A percentile compares a stretch with the other conserved stretches of the same genome.
Conservation (phyloP, 1,140 invertebrate genomes). For the Aethina tumida region DNA sequence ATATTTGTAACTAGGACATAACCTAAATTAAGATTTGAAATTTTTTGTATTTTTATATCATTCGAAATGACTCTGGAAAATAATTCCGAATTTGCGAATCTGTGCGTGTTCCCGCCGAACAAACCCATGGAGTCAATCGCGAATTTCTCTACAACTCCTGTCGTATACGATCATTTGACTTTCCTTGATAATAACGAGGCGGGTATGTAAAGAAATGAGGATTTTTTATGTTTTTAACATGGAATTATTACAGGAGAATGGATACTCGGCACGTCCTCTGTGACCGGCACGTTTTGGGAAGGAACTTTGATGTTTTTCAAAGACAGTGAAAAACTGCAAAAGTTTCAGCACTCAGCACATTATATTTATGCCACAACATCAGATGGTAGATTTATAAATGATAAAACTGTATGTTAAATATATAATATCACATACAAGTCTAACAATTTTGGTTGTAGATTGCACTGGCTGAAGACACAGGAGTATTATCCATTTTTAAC, state of each 20-base stretch:
- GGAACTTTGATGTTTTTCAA: constrained; percentile 20
- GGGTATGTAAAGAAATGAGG: constrained; percentile 8
- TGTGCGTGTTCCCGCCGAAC: constrained; percentile 24
- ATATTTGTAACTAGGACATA: background rate
- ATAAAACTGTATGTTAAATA: constrained; percentile 19
- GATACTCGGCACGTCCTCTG: constrained; percentile 20
- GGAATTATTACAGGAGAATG: constrained; percentile 20
- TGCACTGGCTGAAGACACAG: constrained; percentile 24
- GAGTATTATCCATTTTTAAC: constrained; percentile 16
- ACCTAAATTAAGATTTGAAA: background rate
- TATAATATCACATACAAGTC: no score
- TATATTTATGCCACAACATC: constrained; percentile 18
- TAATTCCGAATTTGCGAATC: no score
- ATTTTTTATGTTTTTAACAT: constrained; percentile 1
- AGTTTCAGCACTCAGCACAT: constrained; percentile 15
- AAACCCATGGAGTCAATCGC: constrained; percentile 19
- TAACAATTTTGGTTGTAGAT: constrained; percentile 22
- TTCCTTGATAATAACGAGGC: constrained; percentile 24
- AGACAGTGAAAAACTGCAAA: constrained; percentile 11
- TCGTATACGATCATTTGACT: constrained; percentile 19
- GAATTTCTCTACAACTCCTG: constrained; percentile 17
- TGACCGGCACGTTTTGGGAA: constrained; percentile 25
- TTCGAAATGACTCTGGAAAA: no score
- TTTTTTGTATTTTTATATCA: no score
- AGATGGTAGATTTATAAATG: constrained; percentile 24